These are phyloP conservation scores for Epinephelus lanceolatus DNA, from an alignment of 2,113 vertebrate species.

Conservation along the genomic window DNA sequence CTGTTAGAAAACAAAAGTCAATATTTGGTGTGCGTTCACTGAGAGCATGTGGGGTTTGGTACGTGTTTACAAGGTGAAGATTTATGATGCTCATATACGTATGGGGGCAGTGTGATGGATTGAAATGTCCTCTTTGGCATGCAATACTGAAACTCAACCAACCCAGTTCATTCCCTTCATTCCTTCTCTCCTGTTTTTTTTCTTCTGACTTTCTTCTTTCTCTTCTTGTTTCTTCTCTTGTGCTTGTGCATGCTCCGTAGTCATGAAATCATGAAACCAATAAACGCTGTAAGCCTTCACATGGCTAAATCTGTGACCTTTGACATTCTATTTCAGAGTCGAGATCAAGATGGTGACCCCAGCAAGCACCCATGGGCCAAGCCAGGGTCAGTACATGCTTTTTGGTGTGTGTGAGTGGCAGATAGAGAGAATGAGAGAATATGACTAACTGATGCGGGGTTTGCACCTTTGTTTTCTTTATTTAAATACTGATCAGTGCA, in stretches of 20 bases:
- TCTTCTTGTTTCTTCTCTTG: conserved; percentile 33
- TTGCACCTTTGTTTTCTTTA: not conserved
- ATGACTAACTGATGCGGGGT: not conserved
- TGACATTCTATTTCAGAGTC: conserved; percentile 79
- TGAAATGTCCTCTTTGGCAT: conserved; percentile 44
- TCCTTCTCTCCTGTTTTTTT: conserved; percentile 9
- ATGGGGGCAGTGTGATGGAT: conserved; percentile 3
- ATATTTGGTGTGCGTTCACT: conserved; percentile 9
- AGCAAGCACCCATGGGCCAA: conserved; percentile 91
- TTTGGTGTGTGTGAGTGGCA: not conserved
- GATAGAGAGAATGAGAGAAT: too few relatives aligned
- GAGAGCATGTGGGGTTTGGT: conserved; percentile 3
- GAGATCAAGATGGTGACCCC: conserved; percentile 86
- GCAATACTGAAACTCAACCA: conserved; percentile 79
- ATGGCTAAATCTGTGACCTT: conserved; percentile 43
- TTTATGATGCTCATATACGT: conserved; percentile 36
- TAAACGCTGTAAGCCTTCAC: not conserved
- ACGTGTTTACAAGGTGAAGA: conserved; percentile 43
- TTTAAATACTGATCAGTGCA: conserved; percentile 5
- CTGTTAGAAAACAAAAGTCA: not conserved
- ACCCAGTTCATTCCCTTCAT: conserved; percentile 12
- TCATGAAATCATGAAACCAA: conserved; percentile 6
- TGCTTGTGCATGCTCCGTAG: conserved; percentile 45
- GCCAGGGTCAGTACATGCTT: conserved; percentile 89
- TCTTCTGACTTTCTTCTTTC: conserved; percentile 16